Evolutionary conservation across 37 sponge, comb jelly and placozoan species (phyloP).

Genomic region (Crambe crambe): DNA sequence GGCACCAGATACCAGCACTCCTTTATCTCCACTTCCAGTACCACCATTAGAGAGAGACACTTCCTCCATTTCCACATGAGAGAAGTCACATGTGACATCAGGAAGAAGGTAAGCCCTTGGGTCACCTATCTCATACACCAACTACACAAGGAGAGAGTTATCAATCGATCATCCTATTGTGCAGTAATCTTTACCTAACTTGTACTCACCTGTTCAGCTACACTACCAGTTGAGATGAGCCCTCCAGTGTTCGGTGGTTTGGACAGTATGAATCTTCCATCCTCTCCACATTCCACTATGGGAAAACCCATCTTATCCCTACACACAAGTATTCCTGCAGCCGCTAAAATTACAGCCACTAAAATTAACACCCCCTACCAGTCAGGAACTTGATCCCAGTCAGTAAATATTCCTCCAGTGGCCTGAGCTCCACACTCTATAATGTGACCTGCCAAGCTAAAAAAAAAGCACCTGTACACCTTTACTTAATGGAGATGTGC

Average conservation of each 20-base stretch:
- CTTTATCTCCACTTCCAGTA: background rate
- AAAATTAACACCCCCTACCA: slow-evolving; percentile 56
- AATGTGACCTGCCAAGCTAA: slow-evolving; percentile 94
- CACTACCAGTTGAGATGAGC: slow-evolving; percentile 76
- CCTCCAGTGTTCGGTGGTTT: slow-evolving; percentile 92
- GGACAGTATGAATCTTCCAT: slow-evolving; percentile 77
- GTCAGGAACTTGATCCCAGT: slow-evolving; percentile 88
- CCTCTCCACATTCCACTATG: slow-evolving; percentile 82
- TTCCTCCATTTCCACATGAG: slow-evolving; percentile 73
- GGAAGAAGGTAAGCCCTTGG: slow-evolving; percentile 88
- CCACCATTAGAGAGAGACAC: slow-evolving; percentile 1
- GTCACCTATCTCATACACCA: slow-evolving; percentile 98
- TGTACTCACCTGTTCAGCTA: slow-evolving; percentile 90
- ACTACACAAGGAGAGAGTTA: slow-evolving; percentile 38
- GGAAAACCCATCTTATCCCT: slow-evolving; percentile 98
- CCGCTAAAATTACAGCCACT: background rate
- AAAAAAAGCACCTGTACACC: background rate
- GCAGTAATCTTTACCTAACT: too few relatives aligned
- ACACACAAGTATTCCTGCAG: background rate
- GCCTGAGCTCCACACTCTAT: slow-evolving; percentile 98
- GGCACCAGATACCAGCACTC: slow-evolving; percentile 86
- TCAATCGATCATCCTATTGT: too few relatives aligned
- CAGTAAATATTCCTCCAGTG: slow-evolving; percentile 98
- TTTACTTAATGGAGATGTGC: background rate
- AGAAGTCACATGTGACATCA: slow-evolving; percentile 97